Conservation (phyloP, 1,140 invertebrate genomes). For the Holcopasites calliopsidis region DNA sequence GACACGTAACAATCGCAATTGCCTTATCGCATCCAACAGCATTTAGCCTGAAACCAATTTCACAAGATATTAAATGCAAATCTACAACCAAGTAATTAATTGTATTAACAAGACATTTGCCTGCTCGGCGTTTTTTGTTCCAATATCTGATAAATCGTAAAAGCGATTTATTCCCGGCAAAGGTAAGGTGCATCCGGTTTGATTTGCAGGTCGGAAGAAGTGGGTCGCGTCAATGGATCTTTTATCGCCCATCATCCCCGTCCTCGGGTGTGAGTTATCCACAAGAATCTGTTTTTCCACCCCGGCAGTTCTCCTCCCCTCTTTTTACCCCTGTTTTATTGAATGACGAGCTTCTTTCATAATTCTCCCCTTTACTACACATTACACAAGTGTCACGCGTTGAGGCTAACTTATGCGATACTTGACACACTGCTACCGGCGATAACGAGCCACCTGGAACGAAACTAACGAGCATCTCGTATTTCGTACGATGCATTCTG, state of each 20-base stretch:
- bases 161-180: too few relatives aligned
- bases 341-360: conserved; percentile 46
- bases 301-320: not conserved
- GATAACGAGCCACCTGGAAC: conserved; percentile 67
- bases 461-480: conserved; percentile 68
- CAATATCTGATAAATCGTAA: not conserved
- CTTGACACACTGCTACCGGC: conserved; percentile 64
- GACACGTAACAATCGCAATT: not conserved
- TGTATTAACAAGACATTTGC: too few relatives aligned
- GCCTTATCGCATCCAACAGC: too few relatives aligned
- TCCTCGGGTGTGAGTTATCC: too few relatives aligned
- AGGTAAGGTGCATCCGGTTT: not conserved
- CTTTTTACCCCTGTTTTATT: not conserved
- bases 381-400: conserved; percentile 54
- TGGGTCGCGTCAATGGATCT: not conserved
- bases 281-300: not conserved
- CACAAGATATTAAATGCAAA: not conserved
- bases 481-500: conserved; percentile 56
- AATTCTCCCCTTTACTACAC: conserved; percentile 45
- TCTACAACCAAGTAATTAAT: too few relatives aligned
- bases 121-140: conserved; percentile 13
- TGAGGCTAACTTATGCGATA: conserved; percentile 64
- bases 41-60: not conserved
- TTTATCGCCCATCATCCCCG: not conserved
- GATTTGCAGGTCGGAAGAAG: not conserved